Conservation (phyloP, 2,888 invertebrate genomes). For the Rhagophthalmus giganteus region DNA sequence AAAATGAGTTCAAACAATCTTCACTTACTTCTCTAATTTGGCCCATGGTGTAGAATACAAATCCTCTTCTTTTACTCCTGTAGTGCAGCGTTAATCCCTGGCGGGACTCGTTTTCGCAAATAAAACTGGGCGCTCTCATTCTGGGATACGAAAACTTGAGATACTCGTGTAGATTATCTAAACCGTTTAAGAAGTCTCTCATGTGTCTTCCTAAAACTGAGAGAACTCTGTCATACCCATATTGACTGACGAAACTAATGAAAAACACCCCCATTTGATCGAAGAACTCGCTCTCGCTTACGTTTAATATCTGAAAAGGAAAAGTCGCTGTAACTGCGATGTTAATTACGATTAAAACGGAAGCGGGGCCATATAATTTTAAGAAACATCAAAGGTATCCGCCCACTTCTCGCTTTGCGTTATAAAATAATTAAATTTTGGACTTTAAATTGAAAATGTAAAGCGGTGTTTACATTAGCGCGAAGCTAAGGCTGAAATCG, state of each 20-base stretch:
- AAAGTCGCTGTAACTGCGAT: slow-evolving; percentile 16
- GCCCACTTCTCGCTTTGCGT: too few relatives aligned
- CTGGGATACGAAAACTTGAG: slow-evolving; percentile 93
- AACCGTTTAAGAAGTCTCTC: slow-evolving; percentile 92
- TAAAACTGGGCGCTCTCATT: slow-evolving; percentile 92
- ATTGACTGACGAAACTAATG: slow-evolving; percentile 90
- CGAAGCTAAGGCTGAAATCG: too few relatives aligned
- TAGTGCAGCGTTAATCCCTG: slow-evolving; percentile 93
- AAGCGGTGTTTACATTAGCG: too few relatives aligned
- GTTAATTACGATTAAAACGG: too few relatives aligned
- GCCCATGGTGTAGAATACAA: slow-evolving; percentile 96
- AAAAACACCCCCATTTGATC: slow-evolving; percentile 94
- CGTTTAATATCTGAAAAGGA: slow-evolving; percentile 72
- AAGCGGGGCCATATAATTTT: too few relatives aligned
- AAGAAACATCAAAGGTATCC: too few relatives aligned
- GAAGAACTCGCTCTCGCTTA: slow-evolving; percentile 88
- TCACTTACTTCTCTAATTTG: slow-evolving; percentile 79
- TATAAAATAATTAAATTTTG: too few relatives aligned
- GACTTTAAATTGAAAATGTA: too few relatives aligned
- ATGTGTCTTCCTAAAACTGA: slow-evolving; percentile 91
- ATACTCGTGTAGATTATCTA: slow-evolving; percentile 97
- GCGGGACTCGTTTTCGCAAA: slow-evolving; percentile 92
- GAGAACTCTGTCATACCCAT: slow-evolving; percentile 90
- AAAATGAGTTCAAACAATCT: not conserved
- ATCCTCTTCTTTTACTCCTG: slow-evolving; percentile 88